These are phyloP conservation scores for Oryctes rhinoceros DNA, from an alignment of 1,140 invertebrate genomes.

Conservation along the genomic window DNA sequence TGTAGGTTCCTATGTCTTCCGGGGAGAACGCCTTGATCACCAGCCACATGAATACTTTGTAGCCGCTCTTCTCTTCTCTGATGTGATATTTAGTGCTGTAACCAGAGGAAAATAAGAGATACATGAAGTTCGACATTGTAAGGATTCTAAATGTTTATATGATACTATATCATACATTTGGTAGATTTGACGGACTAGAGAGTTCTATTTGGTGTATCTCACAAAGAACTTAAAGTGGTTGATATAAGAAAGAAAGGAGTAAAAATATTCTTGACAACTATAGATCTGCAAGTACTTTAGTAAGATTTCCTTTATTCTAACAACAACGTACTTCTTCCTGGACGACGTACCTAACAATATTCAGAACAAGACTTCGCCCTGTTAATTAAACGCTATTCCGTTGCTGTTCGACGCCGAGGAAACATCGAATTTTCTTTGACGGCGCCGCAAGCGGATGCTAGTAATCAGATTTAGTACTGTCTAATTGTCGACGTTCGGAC, in stretches of 20 bases:
- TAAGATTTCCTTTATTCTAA: no score
- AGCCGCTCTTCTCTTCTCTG: constrained; percentile 77
- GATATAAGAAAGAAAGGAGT: not conserved
- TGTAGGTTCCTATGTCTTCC: constrained; percentile 87
- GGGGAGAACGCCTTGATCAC: constrained; percentile 80
- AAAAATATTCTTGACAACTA: not conserved
- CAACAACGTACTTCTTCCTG: no score
- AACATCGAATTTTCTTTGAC: not conserved
- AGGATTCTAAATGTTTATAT: not conserved
- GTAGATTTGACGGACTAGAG: not conserved
- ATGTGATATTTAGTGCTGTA: constrained; percentile 83
- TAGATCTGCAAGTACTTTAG: not conserved
- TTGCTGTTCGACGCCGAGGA: not conserved
- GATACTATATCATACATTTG: not conserved
- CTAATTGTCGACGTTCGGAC: constrained; percentile 13
- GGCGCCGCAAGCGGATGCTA: not conserved
- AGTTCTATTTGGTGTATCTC: not conserved
- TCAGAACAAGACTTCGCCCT: no score
- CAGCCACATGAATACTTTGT: constrained; percentile 86
- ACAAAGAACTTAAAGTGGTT: not conserved
- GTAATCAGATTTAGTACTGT: not conserved
- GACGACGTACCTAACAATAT: no score
- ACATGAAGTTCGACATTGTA: not conserved
- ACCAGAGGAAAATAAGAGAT: constrained; percentile 34
- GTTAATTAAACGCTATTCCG: not conserved